Evolutionary conservation across 2,113 vertebrate genomes (phyloP).

Genomic region (Oreochromis aureus): DNA sequence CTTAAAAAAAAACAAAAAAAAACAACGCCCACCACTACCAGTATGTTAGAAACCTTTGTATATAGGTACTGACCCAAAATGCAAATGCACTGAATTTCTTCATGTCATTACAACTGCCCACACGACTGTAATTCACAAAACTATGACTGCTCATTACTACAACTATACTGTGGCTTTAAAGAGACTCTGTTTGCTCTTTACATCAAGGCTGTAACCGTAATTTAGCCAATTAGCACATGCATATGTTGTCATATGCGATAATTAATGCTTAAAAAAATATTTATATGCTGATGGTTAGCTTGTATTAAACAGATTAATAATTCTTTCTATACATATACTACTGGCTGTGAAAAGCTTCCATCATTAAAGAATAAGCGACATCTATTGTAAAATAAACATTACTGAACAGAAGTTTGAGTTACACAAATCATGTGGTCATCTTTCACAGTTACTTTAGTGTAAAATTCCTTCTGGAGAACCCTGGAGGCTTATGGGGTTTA

Average conservation of each 20-base stretch:
- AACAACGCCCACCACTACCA: background rate
- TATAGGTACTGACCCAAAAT: background rate
- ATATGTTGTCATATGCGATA: background rate
- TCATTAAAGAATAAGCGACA: background rate
- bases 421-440: background rate
- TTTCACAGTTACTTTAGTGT: background rate
- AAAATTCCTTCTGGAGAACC: background rate
- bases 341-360: background rate
- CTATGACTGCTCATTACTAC: background rate
- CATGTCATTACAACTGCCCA: background rate
- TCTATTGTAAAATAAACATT: background rate
- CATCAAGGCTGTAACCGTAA: background rate
- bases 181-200: background rate
- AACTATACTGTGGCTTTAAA: background rate
- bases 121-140: background rate
- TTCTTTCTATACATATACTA: background rate
- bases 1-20: background rate
- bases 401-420: background rate
- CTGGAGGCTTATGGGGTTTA: background rate
- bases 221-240: background rate
- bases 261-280: background rate
- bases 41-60: background rate
- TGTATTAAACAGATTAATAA: background rate
- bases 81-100: background rate
- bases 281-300: background rate